Evolutionary conservation across 92 coral and sea anemone genomes (phyloP), one percentile per base, ranked within the genome.

Genomic region (Diadumene lineata): DNA sequence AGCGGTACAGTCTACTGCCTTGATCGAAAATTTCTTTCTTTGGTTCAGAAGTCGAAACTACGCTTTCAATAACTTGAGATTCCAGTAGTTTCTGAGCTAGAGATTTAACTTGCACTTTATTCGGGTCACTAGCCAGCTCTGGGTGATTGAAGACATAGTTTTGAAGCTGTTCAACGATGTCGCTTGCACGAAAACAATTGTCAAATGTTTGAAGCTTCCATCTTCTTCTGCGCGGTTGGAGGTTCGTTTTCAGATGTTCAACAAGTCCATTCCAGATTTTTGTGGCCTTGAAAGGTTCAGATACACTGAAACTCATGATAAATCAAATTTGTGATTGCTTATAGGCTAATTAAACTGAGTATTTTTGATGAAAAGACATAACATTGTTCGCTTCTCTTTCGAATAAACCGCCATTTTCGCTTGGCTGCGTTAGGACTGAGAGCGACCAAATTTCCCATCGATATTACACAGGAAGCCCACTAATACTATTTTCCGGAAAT

Each of bases 261-360:
- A 96, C 84, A 64, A 96, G 80, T 2, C 83, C 89, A 53, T 96
- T 92, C 99, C 99, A 96, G 69, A 96, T 96, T 79, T 90, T 90
- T 50, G 99, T 96, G 16, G 99, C 99, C 75, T 82, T 92, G 82
- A 96, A 96, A 17, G 97, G 97, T 56, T 89, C 90, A 16, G 82
- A 68, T 2, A 29, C 72, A 9, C 64, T 66, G 26, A 55, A 61
- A 28, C 60, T 67, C 75, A 55, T 78, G 50, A 0, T 53, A 33
- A 4, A 69, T 4, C 7, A 57, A 11, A 34, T 1, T 15, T 38
- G 23, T 8, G 23, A 1, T 6, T 25, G 56, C 18, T 46, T 17
- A 6, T 31, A 26, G 58, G 19, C 19, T 2, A 29, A n/a, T n/a
- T n/a, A 65, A 25, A 16, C 0, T 22, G 23, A 73, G 34, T 43